Percentiles rank a stretch among this genome's conserved stretches.
phyloP scores from a whole-genome alignment of 2,888 invertebrate genomes.

The Spisula subtruncata region DNA sequence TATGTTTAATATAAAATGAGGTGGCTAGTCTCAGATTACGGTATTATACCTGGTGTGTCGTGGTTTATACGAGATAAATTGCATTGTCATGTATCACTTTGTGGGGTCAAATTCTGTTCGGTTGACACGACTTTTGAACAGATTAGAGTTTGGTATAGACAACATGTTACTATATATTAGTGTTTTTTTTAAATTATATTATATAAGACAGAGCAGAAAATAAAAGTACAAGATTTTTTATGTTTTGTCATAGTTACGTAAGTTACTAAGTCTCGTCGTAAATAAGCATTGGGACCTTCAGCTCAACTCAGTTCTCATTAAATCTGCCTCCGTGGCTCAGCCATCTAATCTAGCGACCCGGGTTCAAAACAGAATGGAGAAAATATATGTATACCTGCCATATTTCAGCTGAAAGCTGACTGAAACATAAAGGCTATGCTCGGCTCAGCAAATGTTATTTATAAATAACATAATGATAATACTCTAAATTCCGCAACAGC shows the following conservation, averaged over 20 bases:
- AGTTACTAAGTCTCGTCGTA: too few relatives aligned
- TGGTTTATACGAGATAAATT: neutral
- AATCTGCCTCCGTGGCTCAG: too few relatives aligned
- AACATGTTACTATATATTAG: neutral
- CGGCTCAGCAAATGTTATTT: too few relatives aligned
- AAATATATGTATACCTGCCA: too few relatives aligned
- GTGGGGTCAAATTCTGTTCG: conserved; percentile 15
- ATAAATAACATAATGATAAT: too few relatives aligned
- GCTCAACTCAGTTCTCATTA: too few relatives aligned
- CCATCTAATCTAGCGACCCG: too few relatives aligned
- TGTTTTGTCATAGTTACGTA: neutral
- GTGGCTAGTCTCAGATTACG: neutral
- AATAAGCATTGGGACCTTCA: too few relatives aligned
- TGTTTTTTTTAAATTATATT: neutral
- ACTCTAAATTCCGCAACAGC: too few relatives aligned
- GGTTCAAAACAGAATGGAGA: too few relatives aligned
- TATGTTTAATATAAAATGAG: neutral
- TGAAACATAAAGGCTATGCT: too few relatives aligned
- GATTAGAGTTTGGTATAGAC: neutral
- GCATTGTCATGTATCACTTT: conserved; percentile 6
- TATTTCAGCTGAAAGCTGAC: too few relatives aligned
- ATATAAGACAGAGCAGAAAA: neutral
- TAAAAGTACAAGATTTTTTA: neutral
- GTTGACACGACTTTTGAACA: conserved; percentile 9
- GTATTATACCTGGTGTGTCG: neutral